Evolutionary conservation across 2,888 invertebrate genomes (phyloP), one percentile per base, ranked within the genome.

Genomic region (Calameuta idolon): DNA sequence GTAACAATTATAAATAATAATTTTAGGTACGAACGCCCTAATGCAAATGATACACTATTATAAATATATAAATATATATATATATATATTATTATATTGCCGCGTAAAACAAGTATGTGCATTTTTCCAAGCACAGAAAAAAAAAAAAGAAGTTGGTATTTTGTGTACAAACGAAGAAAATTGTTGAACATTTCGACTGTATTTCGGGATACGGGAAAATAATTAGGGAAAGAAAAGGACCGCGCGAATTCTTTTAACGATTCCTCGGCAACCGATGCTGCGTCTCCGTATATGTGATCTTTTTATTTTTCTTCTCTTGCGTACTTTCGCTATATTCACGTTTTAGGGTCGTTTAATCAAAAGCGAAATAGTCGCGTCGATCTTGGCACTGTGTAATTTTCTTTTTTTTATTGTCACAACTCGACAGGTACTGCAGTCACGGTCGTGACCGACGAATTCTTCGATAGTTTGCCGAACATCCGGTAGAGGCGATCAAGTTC

Each of bases 91-190:
- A 77, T 77, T 79, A 82, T 83, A 84, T 83, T 83, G 81, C 84
- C 80, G 84, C 83, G 85, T 87, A 85, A 80, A 84, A 86, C 83
- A 85, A 85, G 85, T 86, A 87, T 87, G 89, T 89, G 89, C 86
- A 85, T 89, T 89, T 88, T 87, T 78, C 55, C 77, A 82, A 86
- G 87, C 88, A 89, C 87, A 88, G 55, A 55, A 85, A 87, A 87
- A 55, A 85, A 87, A 87, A 31, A 31, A 31, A 31, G 31, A 31
- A 89, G 87, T 89, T 87, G 87, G 88, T 90, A 90, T 91, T 91
- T 90, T 90, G 87, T 90, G 90, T 90, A 90, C 88, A 89, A 91
- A 87, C 55, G 9, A 78, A 78, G 33, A 69, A 71, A 34, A 73
- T 78, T 78, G 78, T 78, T 78, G 77, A 76, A 74, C 76, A 78